Base-by-base conservation (phyloP, 1,140 invertebrate species). In the Cheumatopsyche charites region DNA sequence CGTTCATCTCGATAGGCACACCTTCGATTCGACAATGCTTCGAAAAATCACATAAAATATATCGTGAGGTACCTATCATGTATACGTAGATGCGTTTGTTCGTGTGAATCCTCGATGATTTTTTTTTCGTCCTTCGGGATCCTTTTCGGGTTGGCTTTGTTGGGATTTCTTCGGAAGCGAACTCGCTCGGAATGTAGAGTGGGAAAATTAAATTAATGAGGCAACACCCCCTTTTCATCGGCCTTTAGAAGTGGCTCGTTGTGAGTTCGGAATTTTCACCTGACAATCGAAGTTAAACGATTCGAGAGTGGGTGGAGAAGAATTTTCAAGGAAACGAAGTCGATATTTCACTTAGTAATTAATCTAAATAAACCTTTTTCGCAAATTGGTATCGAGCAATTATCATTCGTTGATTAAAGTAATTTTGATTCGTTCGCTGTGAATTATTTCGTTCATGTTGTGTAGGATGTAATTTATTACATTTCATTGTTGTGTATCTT, bases 181-280 rank as follows among this genome's bases (percentile, higher is more conserved):
- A 52, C 47, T 13, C n/a, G 47, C 47, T 17, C 7, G 6, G 47
- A 52, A 52, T 52, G 47, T 52, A 52, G 47, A 52, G 47, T 52
- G 47, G 19, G 47, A 17, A 52, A 52, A 52, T 52, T 19, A 52
- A 52, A 52, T 52, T 52, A 52, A 52, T 52, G 47, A 52, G 47
- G 7, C 15, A 5, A 17, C 47, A 19, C n/a, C 47, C 47, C 15
- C 13, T 7, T 17, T 17, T 52, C n/a, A 9, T 17, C 47, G 43
- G 17, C 29, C 29, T 36, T 36, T 36, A 36, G 29, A 36, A 36
- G 29, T 36, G 29, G 29, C 29, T 36, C 29, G 29, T 36, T 36
- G 29, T 36, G 29, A 36, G 29, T 9, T 9, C 19, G 47, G 19
- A 52, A 52, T 52, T 15, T 52, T 52, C 15, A 52, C 47, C 47